phyloP scores from a whole-genome alignment of 2,797 vertebrate species.

The Siniperca undulata region DNA sequence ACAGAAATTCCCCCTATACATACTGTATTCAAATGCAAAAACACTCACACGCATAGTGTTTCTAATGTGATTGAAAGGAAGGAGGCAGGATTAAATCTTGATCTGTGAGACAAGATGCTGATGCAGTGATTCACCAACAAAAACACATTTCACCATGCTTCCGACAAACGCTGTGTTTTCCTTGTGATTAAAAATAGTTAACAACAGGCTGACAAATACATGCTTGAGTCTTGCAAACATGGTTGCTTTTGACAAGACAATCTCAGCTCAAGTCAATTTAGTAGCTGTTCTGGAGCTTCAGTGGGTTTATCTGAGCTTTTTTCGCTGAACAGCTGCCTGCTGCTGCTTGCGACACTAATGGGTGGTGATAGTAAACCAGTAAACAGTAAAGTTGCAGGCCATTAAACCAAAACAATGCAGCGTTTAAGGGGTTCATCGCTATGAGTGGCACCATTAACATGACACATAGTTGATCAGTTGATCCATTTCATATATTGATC shows the following conservation, averaged over 20 bases:
- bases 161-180: conserved; percentile 29
- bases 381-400: background rate
- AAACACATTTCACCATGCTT: conserved; percentile 45
- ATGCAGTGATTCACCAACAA: conserved; percentile 69
- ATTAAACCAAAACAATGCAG: background rate
- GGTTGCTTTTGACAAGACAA: background rate
- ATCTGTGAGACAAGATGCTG: conserved; percentile 66
- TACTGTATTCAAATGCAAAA: conserved; percentile 32
- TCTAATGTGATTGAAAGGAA: conserved; percentile 53
- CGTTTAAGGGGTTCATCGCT: background rate
- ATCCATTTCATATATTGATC: background rate
- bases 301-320: no score
- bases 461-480: background rate
- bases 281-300: background rate
- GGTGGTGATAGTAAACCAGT: no score
- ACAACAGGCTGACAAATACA: conserved; percentile 26
- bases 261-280: conserved; percentile 14
- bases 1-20: conserved; percentile 23
- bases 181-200: conserved; percentile 58
- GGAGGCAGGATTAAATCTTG: conserved; percentile 60
- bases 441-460: background rate
- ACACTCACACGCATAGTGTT: conserved; percentile 42
- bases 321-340: no score
- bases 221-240: conserved; percentile 41
- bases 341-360: no score